Evolutionary conservation across 2,888 invertebrate genomes (phyloP).

Genomic region (Chironomus riparius): DNA sequence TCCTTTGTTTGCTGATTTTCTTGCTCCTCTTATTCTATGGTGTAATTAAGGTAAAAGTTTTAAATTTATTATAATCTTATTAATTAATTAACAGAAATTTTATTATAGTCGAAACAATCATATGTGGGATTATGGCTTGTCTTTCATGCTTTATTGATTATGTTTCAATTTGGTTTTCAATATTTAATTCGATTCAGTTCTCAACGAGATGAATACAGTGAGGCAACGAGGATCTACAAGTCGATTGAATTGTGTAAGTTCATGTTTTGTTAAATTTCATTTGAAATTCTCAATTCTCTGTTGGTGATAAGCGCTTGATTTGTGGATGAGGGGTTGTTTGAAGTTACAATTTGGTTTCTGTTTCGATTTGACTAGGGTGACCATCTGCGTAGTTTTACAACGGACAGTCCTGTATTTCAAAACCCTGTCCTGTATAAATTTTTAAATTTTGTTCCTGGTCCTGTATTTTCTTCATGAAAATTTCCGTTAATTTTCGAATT

Average conservation of each 20-base stretch:
- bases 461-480: too few relatives aligned
- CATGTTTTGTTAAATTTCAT: too few relatives aligned
- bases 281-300: too few relatives aligned
- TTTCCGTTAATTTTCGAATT: too few relatives aligned
- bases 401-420: too few relatives aligned
- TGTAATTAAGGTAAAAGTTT: background rate
- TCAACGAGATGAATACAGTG: background rate
- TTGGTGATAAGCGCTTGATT: too few relatives aligned
- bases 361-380: too few relatives aligned
- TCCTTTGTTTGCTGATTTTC: background rate
- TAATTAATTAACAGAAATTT: background rate
- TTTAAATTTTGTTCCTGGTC: too few relatives aligned
- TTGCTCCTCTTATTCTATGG: background rate
- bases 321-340: too few relatives aligned
- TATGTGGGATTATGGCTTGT: constrained; percentile 12
- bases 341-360: too few relatives aligned
- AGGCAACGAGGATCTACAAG: background rate
- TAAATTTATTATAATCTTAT: background rate
- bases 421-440: too few relatives aligned
- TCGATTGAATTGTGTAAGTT: background rate
- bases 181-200: background rate
- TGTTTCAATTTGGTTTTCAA: background rate
- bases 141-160: background rate
- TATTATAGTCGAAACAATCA: background rate
- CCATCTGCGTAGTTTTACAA: too few relatives aligned